Evolutionary conservation across 2,888 invertebrate species (phyloP), one percentile per base, ranked within the genome.

Genomic region (Drosophila diplacantha): DNA sequence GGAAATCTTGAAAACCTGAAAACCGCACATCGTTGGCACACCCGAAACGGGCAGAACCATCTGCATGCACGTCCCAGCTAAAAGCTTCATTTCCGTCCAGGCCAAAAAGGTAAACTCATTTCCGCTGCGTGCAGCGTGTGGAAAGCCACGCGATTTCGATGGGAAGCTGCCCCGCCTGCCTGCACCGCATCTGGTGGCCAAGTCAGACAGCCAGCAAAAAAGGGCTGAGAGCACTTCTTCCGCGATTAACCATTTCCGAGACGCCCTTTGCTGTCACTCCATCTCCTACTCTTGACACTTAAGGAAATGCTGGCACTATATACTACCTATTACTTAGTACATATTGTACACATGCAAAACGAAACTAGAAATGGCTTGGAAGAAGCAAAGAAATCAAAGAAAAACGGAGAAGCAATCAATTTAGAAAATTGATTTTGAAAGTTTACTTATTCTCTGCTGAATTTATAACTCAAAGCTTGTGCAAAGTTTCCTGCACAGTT

Each of bases 71-170:
- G 44, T 58, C 18, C 18, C 43, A 5, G 29, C 59, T 38, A 44
- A 44, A 44, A 64, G 65, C 44, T 51, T 52, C 44, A 64, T 64
- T 44, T 62, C 65, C 62, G 52, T 8, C 37, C 37, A 16, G 52
- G 62, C 14, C 31, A 44, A 64, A 22, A 51, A 62, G 65, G 64
- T 38, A 39, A 63, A 46, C 38, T 64, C 64, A 44, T 50, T 46
- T 64, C 51, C 62, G 46, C 18, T 32, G 31, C 26, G 26, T 26
- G 29, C 35, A 44, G 54, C 34, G 24, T 14, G 18, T 14, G 18
- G 41, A 6, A 26, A 43, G 34, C 39, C 53, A 24, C 34, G 47
- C 47, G 18, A 35, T 35, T 34, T 24, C 46, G n/a, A n/a, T 18
- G 5, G 8, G 32, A 31, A 38, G n/a, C 20, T n/a, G 37, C 11